Evolutionary conservation across 2,797 vertebrate species (phyloP).

Genomic region (Chelon auratus): DNA sequence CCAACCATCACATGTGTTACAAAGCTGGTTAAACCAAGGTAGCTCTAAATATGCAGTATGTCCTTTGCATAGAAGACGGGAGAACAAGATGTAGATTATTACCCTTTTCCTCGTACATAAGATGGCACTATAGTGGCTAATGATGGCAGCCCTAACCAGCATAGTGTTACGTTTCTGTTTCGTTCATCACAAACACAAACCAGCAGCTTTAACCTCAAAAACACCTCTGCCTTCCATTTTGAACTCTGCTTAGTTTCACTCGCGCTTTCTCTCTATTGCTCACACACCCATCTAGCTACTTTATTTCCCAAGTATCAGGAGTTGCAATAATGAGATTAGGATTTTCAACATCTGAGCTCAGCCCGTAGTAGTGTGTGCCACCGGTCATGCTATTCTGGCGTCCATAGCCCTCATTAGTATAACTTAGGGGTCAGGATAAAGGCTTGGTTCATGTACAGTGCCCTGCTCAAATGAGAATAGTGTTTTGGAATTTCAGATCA

Average conservation of each 20-base stretch:
- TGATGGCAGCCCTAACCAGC: slow-evolving; percentile 46
- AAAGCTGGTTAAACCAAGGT: slow-evolving; percentile 35
- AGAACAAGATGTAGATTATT: slow-evolving; percentile 30
- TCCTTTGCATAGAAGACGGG: slow-evolving; percentile 30
- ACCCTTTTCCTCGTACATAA: slow-evolving; percentile 38
- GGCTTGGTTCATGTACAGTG: not conserved
- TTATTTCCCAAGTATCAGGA: slow-evolving; percentile 51
- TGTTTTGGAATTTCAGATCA: too few species aligned
- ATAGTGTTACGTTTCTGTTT: slow-evolving; percentile 39
- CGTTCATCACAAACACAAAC: slow-evolving; percentile 51
- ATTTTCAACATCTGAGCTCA: slow-evolving; percentile 47
- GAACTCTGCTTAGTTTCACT: slow-evolving; percentile 20
- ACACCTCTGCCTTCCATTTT: slow-evolving; percentile 35
- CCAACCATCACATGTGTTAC: slow-evolving; percentile 16
- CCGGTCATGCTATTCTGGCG: slow-evolving; percentile 36
- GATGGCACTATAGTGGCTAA: slow-evolving; percentile 49
- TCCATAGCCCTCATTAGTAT: slow-evolving; percentile 24
- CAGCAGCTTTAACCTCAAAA: slow-evolving; percentile 37
- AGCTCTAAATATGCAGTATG: slow-evolving; percentile 21
- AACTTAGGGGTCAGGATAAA: slow-evolving; percentile 15
- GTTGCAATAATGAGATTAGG: slow-evolving; percentile 64
- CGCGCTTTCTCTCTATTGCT: slow-evolving; percentile 30
- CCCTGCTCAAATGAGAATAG: not conserved
- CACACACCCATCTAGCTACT: slow-evolving; percentile 9
- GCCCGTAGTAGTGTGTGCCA: slow-evolving; percentile 16